phyloP scores from a whole-genome alignment of 1,140 invertebrate species.

The Mercenaria mercenaria region DNA sequence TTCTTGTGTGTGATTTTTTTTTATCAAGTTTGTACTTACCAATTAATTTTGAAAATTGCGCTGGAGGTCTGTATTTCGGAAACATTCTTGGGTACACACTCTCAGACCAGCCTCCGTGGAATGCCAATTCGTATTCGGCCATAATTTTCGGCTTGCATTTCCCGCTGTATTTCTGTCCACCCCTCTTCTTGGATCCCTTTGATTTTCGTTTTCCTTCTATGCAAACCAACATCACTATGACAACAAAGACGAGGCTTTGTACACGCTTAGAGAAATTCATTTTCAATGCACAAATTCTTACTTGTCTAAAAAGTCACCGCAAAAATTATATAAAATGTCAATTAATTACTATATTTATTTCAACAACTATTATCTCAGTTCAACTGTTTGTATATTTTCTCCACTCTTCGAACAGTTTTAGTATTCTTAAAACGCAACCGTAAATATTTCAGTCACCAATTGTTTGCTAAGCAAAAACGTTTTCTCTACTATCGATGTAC shows the following conservation, averaged over 20 bases:
- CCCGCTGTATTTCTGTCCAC: constrained; percentile 57
- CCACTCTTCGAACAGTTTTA: too few relatives aligned
- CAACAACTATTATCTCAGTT: too few relatives aligned
- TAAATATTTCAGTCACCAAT: too few relatives aligned
- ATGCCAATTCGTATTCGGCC: constrained; percentile 93
- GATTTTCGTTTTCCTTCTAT: not conserved
- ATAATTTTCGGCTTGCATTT: constrained; percentile 88
- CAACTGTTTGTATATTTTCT: too few relatives aligned
- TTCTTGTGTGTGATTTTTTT: too few relatives aligned
- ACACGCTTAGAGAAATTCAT: not conserved
- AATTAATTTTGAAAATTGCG: constrained; percentile 95
- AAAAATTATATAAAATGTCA: too few relatives aligned
- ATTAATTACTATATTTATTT: too few relatives aligned
- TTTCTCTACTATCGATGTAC: not conserved
- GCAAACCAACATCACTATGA: not conserved
- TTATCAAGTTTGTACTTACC: constrained; percentile 92
- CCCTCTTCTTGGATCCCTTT: constrained; percentile 17
- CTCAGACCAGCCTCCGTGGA: constrained; percentile 96
- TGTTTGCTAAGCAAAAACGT: too few relatives aligned
- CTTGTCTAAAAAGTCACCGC: too few relatives aligned
- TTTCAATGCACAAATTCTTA: not conserved
- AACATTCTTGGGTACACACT: constrained; percentile 96
- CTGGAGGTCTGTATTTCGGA: constrained; percentile 95
- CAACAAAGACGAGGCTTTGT: not conserved
- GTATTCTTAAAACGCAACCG: too few relatives aligned